Conservation (phyloP, 2,797 vertebrate species). For the Rallus crepitans region DNA sequence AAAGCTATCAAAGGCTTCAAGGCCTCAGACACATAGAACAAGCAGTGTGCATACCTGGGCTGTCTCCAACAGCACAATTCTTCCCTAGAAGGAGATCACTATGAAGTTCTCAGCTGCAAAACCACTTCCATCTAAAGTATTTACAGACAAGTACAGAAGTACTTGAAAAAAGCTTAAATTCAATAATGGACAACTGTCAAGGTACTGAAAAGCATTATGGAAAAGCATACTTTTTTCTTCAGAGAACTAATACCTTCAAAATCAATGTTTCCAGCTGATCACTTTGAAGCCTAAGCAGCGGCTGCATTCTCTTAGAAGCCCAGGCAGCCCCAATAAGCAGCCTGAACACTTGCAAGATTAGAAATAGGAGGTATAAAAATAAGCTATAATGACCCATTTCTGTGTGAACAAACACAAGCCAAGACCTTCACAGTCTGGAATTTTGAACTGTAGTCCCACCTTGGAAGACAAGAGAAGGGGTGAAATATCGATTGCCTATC, state of each 20-base stretch:
- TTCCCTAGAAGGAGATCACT: neutral
- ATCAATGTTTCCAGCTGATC: neutral
- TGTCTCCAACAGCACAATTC: neutral
- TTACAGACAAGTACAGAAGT: neutral
- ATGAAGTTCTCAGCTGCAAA: neutral
- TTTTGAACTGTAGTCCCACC: neutral
- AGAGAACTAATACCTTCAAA: neutral
- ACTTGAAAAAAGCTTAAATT: neutral
- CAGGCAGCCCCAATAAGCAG: neutral
- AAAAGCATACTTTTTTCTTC: neutral
- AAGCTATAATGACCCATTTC: neutral
- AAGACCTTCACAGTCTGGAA: neutral
- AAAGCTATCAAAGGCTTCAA: neutral
- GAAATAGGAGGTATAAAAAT: neutral
- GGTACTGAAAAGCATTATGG: neutral
- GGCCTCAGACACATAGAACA: neutral
- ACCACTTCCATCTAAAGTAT: neutral
- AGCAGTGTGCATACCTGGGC: neutral
- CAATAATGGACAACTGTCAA: neutral
- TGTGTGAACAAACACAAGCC: neutral
- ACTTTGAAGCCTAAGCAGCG: neutral
- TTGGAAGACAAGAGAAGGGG: neutral
- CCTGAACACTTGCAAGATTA: neutral
- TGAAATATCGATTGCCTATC: neutral
- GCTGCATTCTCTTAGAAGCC: neutral